Evolutionary conservation across 2,797 vertebrate species (phyloP).

Genomic region (Babyrousa celebensis): DNA sequence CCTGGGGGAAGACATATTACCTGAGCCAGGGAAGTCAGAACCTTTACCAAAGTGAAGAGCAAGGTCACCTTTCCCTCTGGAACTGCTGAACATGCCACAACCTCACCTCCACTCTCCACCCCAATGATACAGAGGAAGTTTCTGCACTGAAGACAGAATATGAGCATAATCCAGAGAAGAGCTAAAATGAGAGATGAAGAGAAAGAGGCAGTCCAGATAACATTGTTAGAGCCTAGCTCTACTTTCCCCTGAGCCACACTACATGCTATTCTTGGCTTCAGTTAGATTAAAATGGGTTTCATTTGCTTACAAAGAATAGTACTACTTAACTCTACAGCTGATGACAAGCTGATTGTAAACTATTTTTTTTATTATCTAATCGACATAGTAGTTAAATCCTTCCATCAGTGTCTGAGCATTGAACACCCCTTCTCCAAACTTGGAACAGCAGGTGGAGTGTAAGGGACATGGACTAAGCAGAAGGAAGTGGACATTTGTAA

Average conservation of each 20-base stretch:
- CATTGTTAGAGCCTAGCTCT: background rate
- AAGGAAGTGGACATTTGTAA: background rate
- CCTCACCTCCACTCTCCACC: background rate
- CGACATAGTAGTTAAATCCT: background rate
- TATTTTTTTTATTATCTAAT: background rate
- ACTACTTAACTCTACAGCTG: background rate
- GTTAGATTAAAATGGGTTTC: conserved; percentile 6
- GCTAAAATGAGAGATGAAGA: background rate
- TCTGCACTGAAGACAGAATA: background rate
- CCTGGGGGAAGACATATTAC: background rate
- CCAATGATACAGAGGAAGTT: background rate
- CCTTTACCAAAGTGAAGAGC: background rate
- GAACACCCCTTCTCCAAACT: background rate
- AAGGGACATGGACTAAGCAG: background rate
- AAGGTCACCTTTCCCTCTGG: background rate
- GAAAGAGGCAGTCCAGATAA: background rate
- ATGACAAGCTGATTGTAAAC: background rate
- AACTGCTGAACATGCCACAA: background rate
- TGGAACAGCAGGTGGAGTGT: background rate
- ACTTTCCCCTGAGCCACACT: background rate
- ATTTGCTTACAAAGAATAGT: background rate
- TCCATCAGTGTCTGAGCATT: background rate
- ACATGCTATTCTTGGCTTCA: background rate
- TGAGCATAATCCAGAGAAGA: background rate
- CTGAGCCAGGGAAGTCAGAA: background rate